These are phyloP conservation scores for Xestia ashworthii DNA, from an alignment of 2,888 invertebrate species.

Conservation along the genomic window DNA sequence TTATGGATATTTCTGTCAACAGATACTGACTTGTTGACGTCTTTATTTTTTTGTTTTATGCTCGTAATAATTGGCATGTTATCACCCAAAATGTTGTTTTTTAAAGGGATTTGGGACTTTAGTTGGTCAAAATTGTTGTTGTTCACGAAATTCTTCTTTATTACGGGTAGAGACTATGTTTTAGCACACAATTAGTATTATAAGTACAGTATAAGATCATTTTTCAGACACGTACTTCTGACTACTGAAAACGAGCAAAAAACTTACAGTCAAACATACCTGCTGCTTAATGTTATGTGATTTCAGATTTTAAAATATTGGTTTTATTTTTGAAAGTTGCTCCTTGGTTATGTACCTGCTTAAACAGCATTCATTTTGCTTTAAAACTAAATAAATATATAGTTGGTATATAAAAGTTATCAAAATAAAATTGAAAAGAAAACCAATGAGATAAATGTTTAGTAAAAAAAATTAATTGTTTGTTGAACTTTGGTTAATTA, in stretches of 20 bases:
- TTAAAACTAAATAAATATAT: background rate
- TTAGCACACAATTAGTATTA: background rate
- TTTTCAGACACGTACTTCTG: background rate
- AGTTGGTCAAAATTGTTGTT: background rate
- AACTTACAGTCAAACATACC: background rate
- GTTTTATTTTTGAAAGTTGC: background rate
- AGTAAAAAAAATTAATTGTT: no score
- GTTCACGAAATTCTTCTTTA: background rate
- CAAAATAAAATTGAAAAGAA: slow-evolving; percentile 6
- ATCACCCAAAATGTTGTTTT: background rate
- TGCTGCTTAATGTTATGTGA: background rate
- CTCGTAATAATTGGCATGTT: background rate
- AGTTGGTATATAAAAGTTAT: background rate
- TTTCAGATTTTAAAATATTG: background rate
- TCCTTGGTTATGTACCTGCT: background rate
- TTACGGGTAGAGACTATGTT: background rate
- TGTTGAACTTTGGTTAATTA: background rate
- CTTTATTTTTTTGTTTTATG: background rate
- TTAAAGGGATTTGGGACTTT: background rate
- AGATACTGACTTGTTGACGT: background rate
- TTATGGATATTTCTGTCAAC: background rate
- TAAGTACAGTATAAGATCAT: background rate
- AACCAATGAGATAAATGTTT: background rate
- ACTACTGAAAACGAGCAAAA: background rate
- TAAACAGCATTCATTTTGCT: background rate